Percentiles rank a stretch among this genome's conserved stretches.
phyloP scores from a whole-genome alignment of 2,888 invertebrate species.

The Slavum lentiscoides region DNA sequence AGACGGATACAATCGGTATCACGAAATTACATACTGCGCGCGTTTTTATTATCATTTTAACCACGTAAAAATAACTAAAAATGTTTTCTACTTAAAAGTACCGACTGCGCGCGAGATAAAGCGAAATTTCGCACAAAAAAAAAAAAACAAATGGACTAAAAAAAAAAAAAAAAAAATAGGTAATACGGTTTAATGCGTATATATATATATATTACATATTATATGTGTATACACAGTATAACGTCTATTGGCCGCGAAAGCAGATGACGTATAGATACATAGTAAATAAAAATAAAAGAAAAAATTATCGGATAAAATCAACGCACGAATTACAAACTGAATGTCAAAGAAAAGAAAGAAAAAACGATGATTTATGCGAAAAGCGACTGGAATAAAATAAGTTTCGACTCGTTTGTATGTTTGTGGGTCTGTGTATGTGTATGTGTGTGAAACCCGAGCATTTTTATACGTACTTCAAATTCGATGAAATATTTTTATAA shows the following conservation, averaged over 20 bases:
- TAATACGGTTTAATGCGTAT: neutral
- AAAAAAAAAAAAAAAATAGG: neutral
- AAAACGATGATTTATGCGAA: slow-evolving; percentile 1
- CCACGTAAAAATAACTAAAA: neutral
- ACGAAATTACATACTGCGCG: slow-evolving; percentile 6
- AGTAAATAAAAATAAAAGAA: neutral
- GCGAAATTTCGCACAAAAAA: slow-evolving; percentile 4
- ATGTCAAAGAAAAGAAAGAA: neutral
- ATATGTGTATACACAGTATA: neutral
- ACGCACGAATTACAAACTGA: slow-evolving; percentile 17
- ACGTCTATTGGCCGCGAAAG: slow-evolving; percentile 19
- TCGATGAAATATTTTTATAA: too few relatives aligned
- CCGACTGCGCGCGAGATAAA: slow-evolving; percentile 16
- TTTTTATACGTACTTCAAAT: too few relatives aligned
- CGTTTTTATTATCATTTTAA: slow-evolving; percentile 27
- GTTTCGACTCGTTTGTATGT: too few relatives aligned
- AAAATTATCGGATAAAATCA: slow-evolving; percentile 16
- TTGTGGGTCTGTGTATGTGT: neutral
- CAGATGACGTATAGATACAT: neutral
- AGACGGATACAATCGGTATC: slow-evolving; percentile 32
- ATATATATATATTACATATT: too few relatives aligned
- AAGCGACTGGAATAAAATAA: neutral
- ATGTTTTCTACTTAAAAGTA: slow-evolving; percentile 32
- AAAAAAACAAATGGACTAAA: neutral
- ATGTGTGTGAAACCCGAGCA: too few relatives aligned